Percentiles rank a stretch among this genome's conserved stretches.
These are phyloP conservation scores for Oikopleura dioica DNA, from an alignment of 23 tunicate genomes.

Conservation along the genomic window DNA sequence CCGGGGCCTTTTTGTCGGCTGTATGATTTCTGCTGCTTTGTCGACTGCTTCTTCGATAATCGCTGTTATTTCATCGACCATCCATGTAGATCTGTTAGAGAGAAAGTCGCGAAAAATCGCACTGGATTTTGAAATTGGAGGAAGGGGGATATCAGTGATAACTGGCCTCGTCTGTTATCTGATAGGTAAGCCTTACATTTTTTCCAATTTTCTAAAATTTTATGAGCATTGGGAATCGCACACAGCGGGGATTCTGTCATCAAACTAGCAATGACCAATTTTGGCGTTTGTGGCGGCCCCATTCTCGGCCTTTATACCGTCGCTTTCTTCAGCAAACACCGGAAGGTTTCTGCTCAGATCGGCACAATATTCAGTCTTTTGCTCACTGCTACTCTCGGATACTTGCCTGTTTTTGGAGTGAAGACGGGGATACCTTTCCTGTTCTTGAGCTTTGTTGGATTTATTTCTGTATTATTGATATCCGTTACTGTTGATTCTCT, in stretches of 20 bases:
- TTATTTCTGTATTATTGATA: no score
- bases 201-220: no score
- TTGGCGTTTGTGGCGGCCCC: conserved; percentile 3
- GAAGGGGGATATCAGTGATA: neutral
- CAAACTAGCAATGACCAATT: neutral
- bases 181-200: no score
- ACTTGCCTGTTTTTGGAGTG: neutral
- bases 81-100: neutral
- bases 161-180: neutral
- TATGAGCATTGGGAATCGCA: neutral
- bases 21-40: neutral
- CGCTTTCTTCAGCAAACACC: neutral
- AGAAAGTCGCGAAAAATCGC: neutral
- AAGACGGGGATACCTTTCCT: neutral
- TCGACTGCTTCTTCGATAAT: neutral
- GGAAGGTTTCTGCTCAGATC: neutral
- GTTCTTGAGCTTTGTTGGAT: no score
- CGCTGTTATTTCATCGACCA: neutral
- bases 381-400: neutral
- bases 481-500: no score
- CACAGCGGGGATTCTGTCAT: neutral
- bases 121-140: neutral
- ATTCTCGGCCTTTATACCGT: neutral
- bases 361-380: neutral
- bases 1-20: neutral